Base-by-base conservation (phyloP, 2,113 vertebrate species). In the Channa maculata region DNA sequence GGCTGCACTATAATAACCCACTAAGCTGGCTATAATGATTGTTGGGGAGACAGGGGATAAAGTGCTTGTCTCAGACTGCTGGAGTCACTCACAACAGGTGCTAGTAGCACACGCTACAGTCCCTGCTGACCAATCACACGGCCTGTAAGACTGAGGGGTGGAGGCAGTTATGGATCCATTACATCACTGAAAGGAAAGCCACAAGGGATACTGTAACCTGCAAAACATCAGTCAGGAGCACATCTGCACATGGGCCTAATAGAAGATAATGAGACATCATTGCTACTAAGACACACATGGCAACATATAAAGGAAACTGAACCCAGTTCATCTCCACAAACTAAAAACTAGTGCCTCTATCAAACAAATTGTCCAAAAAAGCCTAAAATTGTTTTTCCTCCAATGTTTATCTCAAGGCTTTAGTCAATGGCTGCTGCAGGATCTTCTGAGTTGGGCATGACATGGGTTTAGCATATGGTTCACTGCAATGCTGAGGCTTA, bases 391-490 rank as follows among this genome's bases (percentile, higher is more conserved):
- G 79, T 87, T 85, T 85, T 86, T 49, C 71, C 74, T 81, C 76
- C 85, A 78, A 65, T 93, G 88, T 92, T 93, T 94, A 88, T 91
- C 81, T 90, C 88, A 81, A 65, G 86, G 90, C 86, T 93, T 92
- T 90, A 89, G 84, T 85, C 83, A 84, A 87, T 86, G 41, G 71
- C 83, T 79, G 81, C 79, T 71, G 83, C 86, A 80, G 84, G 79
- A 86, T 91, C 81, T 84, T 43, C 51, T 37, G 86, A 89, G 84
- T 85, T 77, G 86, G 85, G 86, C 69, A 82, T 75, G 90, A 91
- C 92, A 88, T 75, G 78, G 86, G 64, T 91, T 92, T 89, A 89
- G 87, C 89, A 86, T 86, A 86, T 83, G 91, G 90, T 90, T 92
- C 90, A 87, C 77, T 91, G 89, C 90, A 88, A 83, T 71, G 76